Evolutionary conservation across 2,888 invertebrate species (phyloP), one percentile per base, ranked within the genome.

Genomic region (Dorcus parallelipipedus): DNA sequence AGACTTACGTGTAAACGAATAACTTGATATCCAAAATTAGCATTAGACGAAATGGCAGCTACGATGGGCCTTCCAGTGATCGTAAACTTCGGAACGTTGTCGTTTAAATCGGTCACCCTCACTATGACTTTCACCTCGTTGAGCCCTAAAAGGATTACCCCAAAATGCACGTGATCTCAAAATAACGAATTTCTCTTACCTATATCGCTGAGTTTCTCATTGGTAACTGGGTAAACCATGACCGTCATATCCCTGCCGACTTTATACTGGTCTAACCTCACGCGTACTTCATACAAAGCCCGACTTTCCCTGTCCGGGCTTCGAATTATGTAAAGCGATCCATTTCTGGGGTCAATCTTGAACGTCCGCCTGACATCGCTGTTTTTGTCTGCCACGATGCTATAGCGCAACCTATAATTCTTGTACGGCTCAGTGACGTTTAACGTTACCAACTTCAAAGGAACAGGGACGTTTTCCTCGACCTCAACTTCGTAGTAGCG

Each of bases 91-190:
- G 93, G 93, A 2, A 88, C 80, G 73, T 94, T 93, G 71, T 94
- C 93, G 71, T 94, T 94, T 1, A 88, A 86, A 74, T 94, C 93
- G 49, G 85, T 84, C 55, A 94, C 86, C 67, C 86, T 83, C 0
- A 93, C 84, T 1, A 92, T 83, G 1, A 93, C 84, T 73, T 91
- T 88, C 2, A 91, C 91, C 74, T 93, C 93, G 71, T 88, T 92
- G 45, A 80, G 73, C 54, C 80, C 81, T 79, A 65, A 39, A 72
- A 58, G 38, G n/a, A 48, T 50, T 9, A 54, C n/a, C 43, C 43
- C 10, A 17, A 17, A 17, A 33, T 43, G 10, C 14, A 33, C 26
- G 26, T 7, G 26, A 3, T 4, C 7, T 33, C 26, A 51, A n/a
- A 59, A 49, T 10, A 50, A 14, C 49, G 57, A 38, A 9, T 20